Evolutionary conservation across 2,113 vertebrate species (phyloP).

Genomic region (Scartelaos histophorus): DNA sequence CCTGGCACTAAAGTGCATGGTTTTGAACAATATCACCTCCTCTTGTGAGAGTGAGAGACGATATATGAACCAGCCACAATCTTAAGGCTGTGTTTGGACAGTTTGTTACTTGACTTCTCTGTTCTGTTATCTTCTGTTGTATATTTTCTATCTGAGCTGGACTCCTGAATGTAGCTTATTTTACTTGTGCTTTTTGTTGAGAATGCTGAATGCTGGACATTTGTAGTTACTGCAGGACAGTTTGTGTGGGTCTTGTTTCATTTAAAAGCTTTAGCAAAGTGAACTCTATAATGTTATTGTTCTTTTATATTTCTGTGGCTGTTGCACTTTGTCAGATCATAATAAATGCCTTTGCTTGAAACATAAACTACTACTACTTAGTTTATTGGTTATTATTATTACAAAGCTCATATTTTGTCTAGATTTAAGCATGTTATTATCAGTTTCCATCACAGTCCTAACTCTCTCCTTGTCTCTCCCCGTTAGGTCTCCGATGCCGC

Average conservation of each 20-base stretch:
- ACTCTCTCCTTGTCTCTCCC: slow-evolving; percentile 60
- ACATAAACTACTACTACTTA: slow-evolving; percentile 8
- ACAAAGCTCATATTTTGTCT: not conserved
- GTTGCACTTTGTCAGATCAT: slow-evolving; percentile 63
- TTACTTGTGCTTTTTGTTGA: slow-evolving; percentile 27
- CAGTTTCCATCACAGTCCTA: not conserved
- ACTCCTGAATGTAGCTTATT: slow-evolving; percentile 74
- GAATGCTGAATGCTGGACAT: slow-evolving; percentile 76
- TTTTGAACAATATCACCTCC: not conserved
- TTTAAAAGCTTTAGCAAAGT: slow-evolving; percentile 37
- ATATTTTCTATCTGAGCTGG: slow-evolving; percentile 80
- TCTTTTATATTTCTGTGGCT: slow-evolving; percentile 53
- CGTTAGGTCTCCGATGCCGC: slow-evolving; percentile 87
- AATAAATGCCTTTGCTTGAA: slow-evolving; percentile 70
- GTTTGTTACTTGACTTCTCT: slow-evolving; percentile 50
- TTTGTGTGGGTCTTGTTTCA: slow-evolving; percentile 54
- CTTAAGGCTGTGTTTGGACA: slow-evolving; percentile 47
- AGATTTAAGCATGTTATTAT: not conserved
- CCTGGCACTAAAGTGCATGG: not conserved
- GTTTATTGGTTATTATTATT: not conserved
- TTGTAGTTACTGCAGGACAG: slow-evolving; percentile 78
- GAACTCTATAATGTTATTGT: slow-evolving; percentile 59
- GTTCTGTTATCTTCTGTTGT: slow-evolving; percentile 16
- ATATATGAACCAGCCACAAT: not conserved
- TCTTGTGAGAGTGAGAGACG: not conserved